Percentiles rank a stretch among this genome's conserved stretches.
Evolutionary conservation across 2,888 invertebrate species (phyloP).

Genomic region (Ornithoptera alexandrae): DNA sequence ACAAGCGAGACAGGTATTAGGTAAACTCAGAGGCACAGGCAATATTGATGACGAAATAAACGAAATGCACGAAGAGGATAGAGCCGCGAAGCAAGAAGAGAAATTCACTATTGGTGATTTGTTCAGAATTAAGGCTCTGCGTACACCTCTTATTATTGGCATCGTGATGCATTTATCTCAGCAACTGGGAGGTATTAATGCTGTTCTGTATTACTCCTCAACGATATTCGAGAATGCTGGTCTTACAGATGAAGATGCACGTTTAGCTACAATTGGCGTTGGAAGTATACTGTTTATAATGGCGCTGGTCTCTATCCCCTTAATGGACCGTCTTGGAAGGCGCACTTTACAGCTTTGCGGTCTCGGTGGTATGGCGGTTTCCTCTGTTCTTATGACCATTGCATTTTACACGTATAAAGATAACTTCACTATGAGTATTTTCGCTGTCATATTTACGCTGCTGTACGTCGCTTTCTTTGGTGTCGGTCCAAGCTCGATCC

Average conservation of each 20-base stretch:
- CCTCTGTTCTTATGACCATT: conserved; percentile 84
- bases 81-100: conserved; percentile 63
- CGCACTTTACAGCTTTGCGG: conserved; percentile 85
- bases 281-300: conserved; percentile 86
- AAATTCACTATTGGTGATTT: conserved; percentile 66
- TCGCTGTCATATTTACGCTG: conserved; percentile 73
- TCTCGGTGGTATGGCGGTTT: conserved; percentile 86
- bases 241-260: conserved; percentile 78
- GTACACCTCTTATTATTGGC: conserved; percentile 70
- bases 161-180: conserved; percentile 76
- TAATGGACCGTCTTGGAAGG: conserved; percentile 86
- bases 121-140: conserved; percentile 54
- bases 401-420: conserved; percentile 68
- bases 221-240: conserved; percentile 83
- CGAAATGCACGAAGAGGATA: conserved; percentile 73
- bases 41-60: conserved; percentile 73
- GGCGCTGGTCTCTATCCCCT: conserved; percentile 87
- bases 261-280: conserved; percentile 85
- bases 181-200: conserved; percentile 75
- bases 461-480: conserved; percentile 75
- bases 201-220: conserved; percentile 86
- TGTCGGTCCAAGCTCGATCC: conserved; percentile 75
- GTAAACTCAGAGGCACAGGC: conserved; percentile 58
- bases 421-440: conserved; percentile 68
- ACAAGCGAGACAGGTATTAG: conserved; percentile 56